Conservation (phyloP, 1,140 invertebrate species). For the Planococcus citri region DNA sequence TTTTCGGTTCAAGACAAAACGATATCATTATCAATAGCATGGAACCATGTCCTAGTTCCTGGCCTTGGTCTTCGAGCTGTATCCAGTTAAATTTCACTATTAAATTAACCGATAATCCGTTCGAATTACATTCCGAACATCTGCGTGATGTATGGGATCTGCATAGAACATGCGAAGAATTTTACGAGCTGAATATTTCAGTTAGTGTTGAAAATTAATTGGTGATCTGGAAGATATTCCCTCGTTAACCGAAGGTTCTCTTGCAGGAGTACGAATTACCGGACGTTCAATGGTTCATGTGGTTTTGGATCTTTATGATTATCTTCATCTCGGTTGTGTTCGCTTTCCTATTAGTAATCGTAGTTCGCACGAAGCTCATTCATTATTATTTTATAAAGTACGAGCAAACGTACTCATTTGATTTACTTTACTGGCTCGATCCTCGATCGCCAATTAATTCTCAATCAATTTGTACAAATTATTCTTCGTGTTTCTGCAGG, state of each 20-base stretch:
- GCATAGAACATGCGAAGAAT: background rate
- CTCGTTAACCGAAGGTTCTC: too few species aligned
- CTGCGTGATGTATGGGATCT: background rate
- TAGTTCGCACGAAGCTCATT: background rate
- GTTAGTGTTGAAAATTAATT: background rate
- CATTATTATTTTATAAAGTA: slow-evolving; percentile 5
- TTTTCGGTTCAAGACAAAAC: too few species aligned
- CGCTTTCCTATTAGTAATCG: background rate
- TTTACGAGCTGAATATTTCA: background rate
- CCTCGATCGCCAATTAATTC: too few species aligned
- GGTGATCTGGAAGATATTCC: too few species aligned
- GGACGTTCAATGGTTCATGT: background rate
- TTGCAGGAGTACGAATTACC: slow-evolving; percentile 4
- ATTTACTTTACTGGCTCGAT: too few species aligned
- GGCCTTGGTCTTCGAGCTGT: background rate
- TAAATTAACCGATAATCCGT: background rate
- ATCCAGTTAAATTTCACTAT: background rate
- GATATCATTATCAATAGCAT: slow-evolving; percentile 1
- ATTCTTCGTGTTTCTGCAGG: background rate
- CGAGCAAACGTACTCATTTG: too few species aligned
- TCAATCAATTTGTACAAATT: too few species aligned
- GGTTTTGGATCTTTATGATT: slow-evolving; percentile 2
- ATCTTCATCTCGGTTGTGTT: background rate
- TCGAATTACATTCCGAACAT: background rate
- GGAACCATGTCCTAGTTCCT: background rate